Evolutionary conservation across 2,888 invertebrate genomes (phyloP), one percentile per base, ranked within the genome.

Genomic region (Nomada ruficornis): DNA sequence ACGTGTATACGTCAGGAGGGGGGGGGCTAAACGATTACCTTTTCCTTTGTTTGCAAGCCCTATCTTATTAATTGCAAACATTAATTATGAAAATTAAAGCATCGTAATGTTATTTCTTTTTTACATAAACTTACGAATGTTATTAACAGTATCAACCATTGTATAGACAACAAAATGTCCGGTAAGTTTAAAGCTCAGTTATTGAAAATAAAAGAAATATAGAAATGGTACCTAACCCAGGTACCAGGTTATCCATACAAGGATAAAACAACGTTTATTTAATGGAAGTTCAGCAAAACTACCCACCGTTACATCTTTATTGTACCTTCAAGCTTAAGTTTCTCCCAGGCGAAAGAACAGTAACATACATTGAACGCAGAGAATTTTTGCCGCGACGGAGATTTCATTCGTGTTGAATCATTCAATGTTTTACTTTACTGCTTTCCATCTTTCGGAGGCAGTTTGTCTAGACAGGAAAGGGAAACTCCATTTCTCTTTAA

Each of bases 401-500:
- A 29, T 54, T 15, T 62, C 47, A 59, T 70, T 82, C 63, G 67
- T 65, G 57, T 65, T 55, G 71, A 42, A 79, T 82, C 81, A 84
- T 83, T 79, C 69, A 77, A 76, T 87, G 84, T 86, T 87, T 20
- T 71, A 75, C 80, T 82, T 72, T 65, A 78, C 60, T 76, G 84
- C 82, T 65, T 57, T 57, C 79, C 77, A 42, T 65, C 75, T 80
- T 88, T 77, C 82, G 83, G 82, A 83, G 83, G 83, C 85, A 88
- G 87, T 87, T 89, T 90, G 90, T 90, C 90, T 90, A 90, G 90
- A 90, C 90, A 86, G 90, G 89, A 90, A 90, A 80, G 84, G 86
- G 85, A 89, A 89, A 83, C 86, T 84, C 85, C 88, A 84, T 87
- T 84, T 80, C 86, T 87, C 83, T 80, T 76, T 80, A 89, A 87